Conservation (phyloP, 2,797 vertebrate species). For the Pampus argenteus region DNA sequence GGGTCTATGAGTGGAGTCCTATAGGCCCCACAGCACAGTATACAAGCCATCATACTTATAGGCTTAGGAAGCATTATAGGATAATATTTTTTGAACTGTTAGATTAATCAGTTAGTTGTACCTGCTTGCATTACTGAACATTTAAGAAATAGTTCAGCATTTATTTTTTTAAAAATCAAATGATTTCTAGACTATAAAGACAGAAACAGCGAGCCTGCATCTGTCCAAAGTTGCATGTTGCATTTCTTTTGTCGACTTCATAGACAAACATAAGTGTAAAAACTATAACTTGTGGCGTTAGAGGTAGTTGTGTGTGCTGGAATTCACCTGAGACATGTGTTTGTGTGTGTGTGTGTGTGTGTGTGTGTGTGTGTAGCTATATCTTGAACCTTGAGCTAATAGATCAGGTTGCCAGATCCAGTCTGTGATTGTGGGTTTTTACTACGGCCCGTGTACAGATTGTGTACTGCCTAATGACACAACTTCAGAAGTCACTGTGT, state of each 20-base stretch:
- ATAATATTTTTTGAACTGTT: background rate
- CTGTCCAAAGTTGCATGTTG: no score
- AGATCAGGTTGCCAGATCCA: background rate
- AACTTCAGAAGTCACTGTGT: no score
- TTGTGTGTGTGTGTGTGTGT: no score
- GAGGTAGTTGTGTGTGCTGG: no score
- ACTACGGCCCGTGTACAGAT: background rate
- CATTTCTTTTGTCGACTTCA: background rate
- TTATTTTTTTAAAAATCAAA: no score
- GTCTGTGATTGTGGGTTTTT: background rate
- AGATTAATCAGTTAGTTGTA: background rate
- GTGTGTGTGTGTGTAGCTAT: no score
- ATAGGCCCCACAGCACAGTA: background rate
- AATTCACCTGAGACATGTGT: no score
- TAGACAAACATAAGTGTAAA: background rate
- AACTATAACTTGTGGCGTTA: no score
- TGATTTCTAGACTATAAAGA: no score
- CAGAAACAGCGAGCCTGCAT: no score
- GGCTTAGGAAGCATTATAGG: background rate
- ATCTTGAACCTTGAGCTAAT: background rate
- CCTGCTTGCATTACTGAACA: background rate
- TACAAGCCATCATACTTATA: background rate
- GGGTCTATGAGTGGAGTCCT: slow-evolving; percentile 18
- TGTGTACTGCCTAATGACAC: no score
- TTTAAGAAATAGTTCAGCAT: background rate